Conservation (phyloP, 1,140 invertebrate genomes). For the Holotrichia oblita region DNA sequence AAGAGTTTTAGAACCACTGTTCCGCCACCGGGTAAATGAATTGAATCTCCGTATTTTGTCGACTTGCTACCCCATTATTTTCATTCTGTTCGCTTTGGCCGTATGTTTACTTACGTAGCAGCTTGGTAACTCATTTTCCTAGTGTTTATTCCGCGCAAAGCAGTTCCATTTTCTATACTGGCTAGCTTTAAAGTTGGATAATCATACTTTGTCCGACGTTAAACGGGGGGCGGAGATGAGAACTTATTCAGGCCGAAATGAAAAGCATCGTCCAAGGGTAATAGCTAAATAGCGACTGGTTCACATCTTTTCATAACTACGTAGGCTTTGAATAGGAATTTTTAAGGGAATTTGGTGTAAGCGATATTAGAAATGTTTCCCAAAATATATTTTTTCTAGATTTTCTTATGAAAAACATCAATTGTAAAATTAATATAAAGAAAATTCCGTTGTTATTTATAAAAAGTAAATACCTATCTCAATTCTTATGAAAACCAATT, state of each 20-base stretch:
- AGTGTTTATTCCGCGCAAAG: constrained; percentile 38
- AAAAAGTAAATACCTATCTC: too few relatives aligned
- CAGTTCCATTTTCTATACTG: constrained; percentile 16
- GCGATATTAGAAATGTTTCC: too few relatives aligned
- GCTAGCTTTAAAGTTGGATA: constrained; percentile 2
- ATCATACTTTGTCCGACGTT: constrained; percentile 27
- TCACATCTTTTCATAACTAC: background rate
- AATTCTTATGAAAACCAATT: too few relatives aligned
- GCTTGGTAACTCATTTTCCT: constrained; percentile 36
- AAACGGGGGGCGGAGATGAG: background rate
- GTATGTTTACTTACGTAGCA: constrained; percentile 18
- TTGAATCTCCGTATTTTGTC: constrained; percentile 34
- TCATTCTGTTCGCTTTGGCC: constrained; percentile 26
- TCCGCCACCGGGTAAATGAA: background rate
- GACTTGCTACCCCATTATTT: constrained; percentile 31
- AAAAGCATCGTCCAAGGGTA: background rate
- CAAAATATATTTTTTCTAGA: too few relatives aligned
- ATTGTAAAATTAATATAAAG: too few relatives aligned
- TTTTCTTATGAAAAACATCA: too few relatives aligned
- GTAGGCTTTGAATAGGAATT: too few relatives aligned
- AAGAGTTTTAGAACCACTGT: constrained; percentile 11
- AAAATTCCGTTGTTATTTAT: too few relatives aligned
- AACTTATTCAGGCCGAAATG: constrained; percentile 17
- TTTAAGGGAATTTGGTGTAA: too few relatives aligned
- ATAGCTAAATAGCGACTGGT: background rate